Conservation (phyloP, 2,797 vertebrate genomes). For the Schizopygopsis malacanthus region DNA sequence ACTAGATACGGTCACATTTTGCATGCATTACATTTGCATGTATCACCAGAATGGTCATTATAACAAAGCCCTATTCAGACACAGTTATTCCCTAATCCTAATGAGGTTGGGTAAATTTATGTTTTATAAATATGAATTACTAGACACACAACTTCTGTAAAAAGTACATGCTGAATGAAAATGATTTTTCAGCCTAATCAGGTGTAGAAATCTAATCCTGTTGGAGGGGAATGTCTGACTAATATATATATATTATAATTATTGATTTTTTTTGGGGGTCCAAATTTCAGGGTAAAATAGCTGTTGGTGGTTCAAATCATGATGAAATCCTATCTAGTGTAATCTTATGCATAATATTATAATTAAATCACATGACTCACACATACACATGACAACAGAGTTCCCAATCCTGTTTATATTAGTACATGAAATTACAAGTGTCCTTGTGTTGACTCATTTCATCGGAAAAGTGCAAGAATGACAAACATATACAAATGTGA, state of each 20-base stretch:
- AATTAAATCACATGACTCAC: background rate
- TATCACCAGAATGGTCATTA: background rate
- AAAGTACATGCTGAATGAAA: background rate
- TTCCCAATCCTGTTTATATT: background rate
- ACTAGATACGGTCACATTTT: background rate
- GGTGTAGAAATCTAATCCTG: background rate
- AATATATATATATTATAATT: too few species aligned
- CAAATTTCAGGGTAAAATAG: background rate
- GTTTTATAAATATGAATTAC: background rate
- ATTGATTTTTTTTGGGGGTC: background rate
- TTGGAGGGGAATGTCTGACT: background rate
- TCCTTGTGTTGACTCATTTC: background rate
- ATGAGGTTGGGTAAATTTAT: background rate
- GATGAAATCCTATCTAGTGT: background rate
- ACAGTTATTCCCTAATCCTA: background rate
- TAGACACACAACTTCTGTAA: background rate
- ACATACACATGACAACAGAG: too few species aligned
- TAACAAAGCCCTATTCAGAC: background rate
- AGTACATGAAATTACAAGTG: background rate
- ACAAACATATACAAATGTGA: conserved; percentile 59
- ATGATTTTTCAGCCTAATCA: background rate
- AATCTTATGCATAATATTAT: background rate
- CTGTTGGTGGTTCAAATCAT: background rate
- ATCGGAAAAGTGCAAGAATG: conserved; percentile 11
- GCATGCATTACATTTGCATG: background rate